phyloP scores from a whole-genome alignment of 2,113 vertebrate genomes.

The Psammodynastes pulverulentus region DNA sequence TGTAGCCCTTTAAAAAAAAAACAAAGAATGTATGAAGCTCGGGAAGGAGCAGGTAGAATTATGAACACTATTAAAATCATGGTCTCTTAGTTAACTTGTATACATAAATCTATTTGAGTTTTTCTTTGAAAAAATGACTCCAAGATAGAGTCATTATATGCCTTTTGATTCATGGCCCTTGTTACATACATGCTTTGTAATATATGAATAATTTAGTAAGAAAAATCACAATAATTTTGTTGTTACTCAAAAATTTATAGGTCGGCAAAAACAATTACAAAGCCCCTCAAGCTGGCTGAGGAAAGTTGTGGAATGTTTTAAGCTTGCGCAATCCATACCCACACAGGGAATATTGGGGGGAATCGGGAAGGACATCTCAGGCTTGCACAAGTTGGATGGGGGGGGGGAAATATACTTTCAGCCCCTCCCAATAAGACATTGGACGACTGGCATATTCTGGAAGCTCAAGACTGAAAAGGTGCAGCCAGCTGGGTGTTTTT shows the following conservation, averaged over 20 bases:
- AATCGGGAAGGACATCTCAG: slow-evolving; percentile 30
- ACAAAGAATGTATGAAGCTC: slow-evolving; percentile 33
- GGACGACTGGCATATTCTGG: neutral
- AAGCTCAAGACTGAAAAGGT: neutral
- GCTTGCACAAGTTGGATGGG: slow-evolving; percentile 46
- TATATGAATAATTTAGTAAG: slow-evolving; percentile 86
- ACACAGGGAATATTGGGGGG: slow-evolving; percentile 36
- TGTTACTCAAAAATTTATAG: slow-evolving; percentile 87
- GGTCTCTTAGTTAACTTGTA: slow-evolving; percentile 66
- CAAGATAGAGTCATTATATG: slow-evolving; percentile 60
- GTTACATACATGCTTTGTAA: slow-evolving; percentile 65
- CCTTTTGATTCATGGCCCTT: slow-evolving; percentile 73
- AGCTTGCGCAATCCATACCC: slow-evolving; percentile 39
- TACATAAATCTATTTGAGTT: slow-evolving; percentile 63
- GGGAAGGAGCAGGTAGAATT: slow-evolving; percentile 30
- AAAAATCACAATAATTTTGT: slow-evolving; percentile 82
- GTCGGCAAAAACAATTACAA: slow-evolving; percentile 89
- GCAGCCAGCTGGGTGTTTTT: neutral
- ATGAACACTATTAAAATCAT: slow-evolving; percentile 53
- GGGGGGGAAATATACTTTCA: neutral
- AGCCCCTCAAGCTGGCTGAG: slow-evolving; percentile 77
- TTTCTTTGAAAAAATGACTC: slow-evolving; percentile 61
- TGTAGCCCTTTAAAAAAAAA: slow-evolving; percentile 25
- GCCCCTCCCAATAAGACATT: neutral
- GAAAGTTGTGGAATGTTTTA: slow-evolving; percentile 57